These are phyloP conservation scores for Drosophila picticornis DNA, from an alignment of 2,888 invertebrate genomes.

Conservation along the genomic window DNA sequence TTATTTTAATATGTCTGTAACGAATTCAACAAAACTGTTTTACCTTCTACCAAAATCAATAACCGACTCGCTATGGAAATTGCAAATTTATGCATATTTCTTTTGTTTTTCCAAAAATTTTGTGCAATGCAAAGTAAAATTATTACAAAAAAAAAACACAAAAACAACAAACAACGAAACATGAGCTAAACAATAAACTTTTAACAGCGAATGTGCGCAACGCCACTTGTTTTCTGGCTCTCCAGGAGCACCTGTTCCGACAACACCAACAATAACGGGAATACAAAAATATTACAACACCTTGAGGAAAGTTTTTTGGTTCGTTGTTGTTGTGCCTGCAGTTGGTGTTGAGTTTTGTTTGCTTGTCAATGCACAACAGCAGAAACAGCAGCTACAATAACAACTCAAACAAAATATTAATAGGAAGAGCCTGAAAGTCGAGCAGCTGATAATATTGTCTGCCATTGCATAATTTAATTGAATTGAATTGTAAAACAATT, in stretches of 20 bases:
- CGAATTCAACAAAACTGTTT: conserved; percentile 15
- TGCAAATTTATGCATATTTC: conserved; percentile 41
- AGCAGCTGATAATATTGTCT: conserved; percentile 55
- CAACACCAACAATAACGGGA: conserved; percentile 34
- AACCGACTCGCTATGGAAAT: conserved; percentile 6
- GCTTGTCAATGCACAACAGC: conserved; percentile 50
- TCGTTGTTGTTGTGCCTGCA: conserved; percentile 32
- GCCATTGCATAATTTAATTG: conserved; percentile 63
- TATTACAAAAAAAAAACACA: conserved; percentile 43
- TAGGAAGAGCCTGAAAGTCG: conserved; percentile 19
- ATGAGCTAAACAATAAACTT: conserved; percentile 68
- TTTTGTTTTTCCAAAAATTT: conserved; percentile 22
- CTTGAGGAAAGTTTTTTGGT: conserved; percentile 55
- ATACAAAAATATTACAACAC: conserved; percentile 50
- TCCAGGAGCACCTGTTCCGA: conserved; percentile 56
- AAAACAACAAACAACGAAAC: conserved; percentile 14
- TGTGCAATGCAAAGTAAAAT: conserved; percentile 32
- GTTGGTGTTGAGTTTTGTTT: conserved; percentile 45
- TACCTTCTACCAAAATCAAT: conserved; percentile 42
- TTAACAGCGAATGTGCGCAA: conserved; percentile 52
- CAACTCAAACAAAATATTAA: conserved; percentile 20
- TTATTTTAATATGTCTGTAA: conserved; percentile 19
- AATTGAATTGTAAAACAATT: conserved; percentile 72
- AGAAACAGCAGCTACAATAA: conserved; percentile 13
- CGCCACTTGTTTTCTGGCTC: conserved; percentile 47